Conservation (phyloP, 1,140 invertebrate genomes). For the Elymnias hypermnestra region DNA sequence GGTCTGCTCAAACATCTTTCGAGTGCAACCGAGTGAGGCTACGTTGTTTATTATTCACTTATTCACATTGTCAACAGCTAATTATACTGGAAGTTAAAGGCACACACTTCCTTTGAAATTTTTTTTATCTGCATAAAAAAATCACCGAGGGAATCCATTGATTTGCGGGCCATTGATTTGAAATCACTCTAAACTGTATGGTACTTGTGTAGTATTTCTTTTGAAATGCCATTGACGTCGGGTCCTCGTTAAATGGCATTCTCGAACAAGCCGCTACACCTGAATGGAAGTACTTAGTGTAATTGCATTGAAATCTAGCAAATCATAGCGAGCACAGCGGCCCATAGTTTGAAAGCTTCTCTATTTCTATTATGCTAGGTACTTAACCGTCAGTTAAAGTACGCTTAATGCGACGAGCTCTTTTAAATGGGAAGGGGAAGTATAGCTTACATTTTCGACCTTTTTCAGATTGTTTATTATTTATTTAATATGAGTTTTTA, state of each 20-base stretch:
- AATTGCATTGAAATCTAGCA: conserved; percentile 27
- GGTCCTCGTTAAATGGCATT: conserved; percentile 16
- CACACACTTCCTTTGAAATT: conserved; percentile 29
- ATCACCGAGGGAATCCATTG: conserved; percentile 20
- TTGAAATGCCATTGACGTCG: conserved; percentile 22
- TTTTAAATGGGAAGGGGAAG: not conserved
- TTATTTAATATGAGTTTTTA: too few relatives aligned
- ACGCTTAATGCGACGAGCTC: conserved; percentile 2
- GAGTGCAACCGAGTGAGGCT: conserved; percentile 24
- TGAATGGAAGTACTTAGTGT: conserved; percentile 22
- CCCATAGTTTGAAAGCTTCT: conserved; percentile 5
- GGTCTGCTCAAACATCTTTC: conserved; percentile 22
- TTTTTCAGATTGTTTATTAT: too few relatives aligned
- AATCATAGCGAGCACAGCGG: conserved; percentile 14
- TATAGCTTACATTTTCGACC: conserved; percentile 1
- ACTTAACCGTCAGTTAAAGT: conserved; percentile 12
- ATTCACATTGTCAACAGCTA: conserved; percentile 31
- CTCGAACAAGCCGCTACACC: conserved; percentile 20
- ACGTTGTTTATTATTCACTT: conserved; percentile 38
- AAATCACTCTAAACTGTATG: conserved; percentile 22
- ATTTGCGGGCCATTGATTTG: conserved; percentile 22
- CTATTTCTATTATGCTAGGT: conserved; percentile 4
- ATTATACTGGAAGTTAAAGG: conserved; percentile 33
- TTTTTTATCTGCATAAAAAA: conserved; percentile 25
- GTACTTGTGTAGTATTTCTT: conserved; percentile 22